phyloP scores from a whole-genome alignment of 2,797 vertebrate species.

The Todus mexicanus region DNA sequence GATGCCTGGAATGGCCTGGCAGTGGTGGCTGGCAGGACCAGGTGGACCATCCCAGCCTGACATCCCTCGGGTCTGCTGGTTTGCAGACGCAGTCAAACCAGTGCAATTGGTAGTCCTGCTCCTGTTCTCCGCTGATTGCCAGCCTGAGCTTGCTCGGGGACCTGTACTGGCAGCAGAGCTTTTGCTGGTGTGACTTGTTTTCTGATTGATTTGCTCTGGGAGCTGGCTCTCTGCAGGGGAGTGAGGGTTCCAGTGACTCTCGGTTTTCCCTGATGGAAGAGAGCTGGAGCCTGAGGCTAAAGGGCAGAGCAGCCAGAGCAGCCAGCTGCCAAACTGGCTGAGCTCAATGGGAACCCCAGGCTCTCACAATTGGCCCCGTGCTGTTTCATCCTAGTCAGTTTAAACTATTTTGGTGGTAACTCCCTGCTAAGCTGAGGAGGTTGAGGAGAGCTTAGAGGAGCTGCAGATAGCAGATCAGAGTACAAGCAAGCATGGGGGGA shows the following conservation, averaged over 20 bases:
- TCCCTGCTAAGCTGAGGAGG: neutral
- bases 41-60: neutral
- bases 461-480: neutral
- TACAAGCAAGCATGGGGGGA: neutral
- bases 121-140: neutral
- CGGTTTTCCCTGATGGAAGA: neutral
- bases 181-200: neutral
- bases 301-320: neutral
- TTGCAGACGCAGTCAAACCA: neutral
- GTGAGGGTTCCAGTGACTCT: neutral
- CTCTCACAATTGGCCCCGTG: fast-evolving
- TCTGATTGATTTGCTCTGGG: neutral
- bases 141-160: neutral
- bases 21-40: neutral
- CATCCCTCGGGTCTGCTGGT: neutral
- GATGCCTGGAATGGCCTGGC: neutral
- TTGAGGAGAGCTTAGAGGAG: neutral
- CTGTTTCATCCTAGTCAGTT: neutral
- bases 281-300: neutral
- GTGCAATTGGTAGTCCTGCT: neutral
- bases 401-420: neutral
- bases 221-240: neutral
- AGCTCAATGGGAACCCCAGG: neutral
- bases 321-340: neutral
- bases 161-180: neutral